Evolutionary conservation across 1,140 invertebrate species (phyloP).

Genomic region (Drosophila aff.): DNA sequence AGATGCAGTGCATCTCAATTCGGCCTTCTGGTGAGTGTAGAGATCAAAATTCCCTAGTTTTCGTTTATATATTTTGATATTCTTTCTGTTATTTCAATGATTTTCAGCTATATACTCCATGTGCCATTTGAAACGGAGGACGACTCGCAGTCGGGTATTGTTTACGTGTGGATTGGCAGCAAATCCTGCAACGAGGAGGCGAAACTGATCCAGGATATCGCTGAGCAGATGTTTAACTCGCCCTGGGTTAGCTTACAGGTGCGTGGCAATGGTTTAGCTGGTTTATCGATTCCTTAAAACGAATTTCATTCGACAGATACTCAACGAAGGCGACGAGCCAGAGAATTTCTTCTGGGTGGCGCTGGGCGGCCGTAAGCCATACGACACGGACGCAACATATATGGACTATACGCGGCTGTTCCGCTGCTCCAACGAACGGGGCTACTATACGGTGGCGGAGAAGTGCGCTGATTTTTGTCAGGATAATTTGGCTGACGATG

Average conservation of each 20-base stretch:
- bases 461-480: conserved; percentile 99
- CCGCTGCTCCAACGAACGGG: conserved; percentile 99
- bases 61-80: not conserved
- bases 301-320: conserved; percentile 86
- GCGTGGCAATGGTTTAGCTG: not conserved
- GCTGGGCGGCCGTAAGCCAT: conserved; percentile 96
- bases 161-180: conserved; percentile 98
- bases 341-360: conserved; percentile 99
- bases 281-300: not conserved
- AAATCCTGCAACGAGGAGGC: conserved; percentile 95
- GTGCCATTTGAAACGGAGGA: conserved; percentile 97
- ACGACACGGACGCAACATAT: conserved; percentile 96
- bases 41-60: not conserved
- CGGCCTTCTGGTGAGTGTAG: conserved; percentile 91
- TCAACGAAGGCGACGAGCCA: conserved; percentile 99
- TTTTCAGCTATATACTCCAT: conserved; percentile 95
- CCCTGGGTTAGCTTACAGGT: conserved; percentile 94
- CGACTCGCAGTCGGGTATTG: conserved; percentile 94
- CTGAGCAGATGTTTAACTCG: conserved; percentile 96
- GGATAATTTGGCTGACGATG: conserved; percentile 99
- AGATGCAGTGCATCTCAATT: conserved; percentile 92
- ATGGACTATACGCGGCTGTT: conserved; percentile 98
- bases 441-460: conserved; percentile 99
- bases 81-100: not conserved
- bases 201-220: conserved; percentile 95